These are phyloP conservation scores for Peromyscus californicus DNA, from an alignment of 2,113 vertebrate species.

Conservation along the genomic window DNA sequence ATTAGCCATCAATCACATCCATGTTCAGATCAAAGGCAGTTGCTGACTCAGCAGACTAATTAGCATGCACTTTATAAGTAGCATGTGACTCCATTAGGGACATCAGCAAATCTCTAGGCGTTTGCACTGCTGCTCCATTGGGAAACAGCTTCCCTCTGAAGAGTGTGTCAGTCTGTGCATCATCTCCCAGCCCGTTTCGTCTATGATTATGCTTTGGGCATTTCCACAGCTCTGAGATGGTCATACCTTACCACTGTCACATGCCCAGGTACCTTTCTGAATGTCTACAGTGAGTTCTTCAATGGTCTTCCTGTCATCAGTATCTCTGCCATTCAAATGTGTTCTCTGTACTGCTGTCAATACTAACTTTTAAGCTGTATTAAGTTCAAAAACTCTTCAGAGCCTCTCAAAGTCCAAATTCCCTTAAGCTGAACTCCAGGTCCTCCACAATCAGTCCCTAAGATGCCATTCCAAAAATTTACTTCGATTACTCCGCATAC, in stretches of 20 bases:
- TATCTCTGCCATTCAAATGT: not conserved
- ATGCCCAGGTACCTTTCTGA: not conserved
- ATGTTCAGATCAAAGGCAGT: not conserved
- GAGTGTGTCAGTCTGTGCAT: not conserved
- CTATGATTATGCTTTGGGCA: not conserved
- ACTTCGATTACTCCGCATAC: not conserved
- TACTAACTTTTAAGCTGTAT: not conserved
- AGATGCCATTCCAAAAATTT: not conserved
- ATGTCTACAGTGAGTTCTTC: not conserved
- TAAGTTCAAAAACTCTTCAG: not conserved
- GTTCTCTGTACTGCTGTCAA: not conserved
- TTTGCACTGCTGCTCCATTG: not conserved
- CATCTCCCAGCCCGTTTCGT: not conserved
- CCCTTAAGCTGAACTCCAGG: not conserved
- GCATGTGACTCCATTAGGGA: slow-evolving; percentile 2
- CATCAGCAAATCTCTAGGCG: slow-evolving; percentile 3
- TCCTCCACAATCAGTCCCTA: not conserved
- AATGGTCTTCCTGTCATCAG: not conserved
- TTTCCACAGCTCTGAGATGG: slow-evolving; percentile 14
- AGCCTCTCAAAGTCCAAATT: slow-evolving; percentile 31
- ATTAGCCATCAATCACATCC: not conserved
- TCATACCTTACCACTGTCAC: not conserved
- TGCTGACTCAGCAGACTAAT: slow-evolving; percentile 1
- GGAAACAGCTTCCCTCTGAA: slow-evolving; percentile 15
- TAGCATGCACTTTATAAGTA: slow-evolving; percentile 39